phyloP scores from a whole-genome alignment of 2,888 invertebrate genomes.

The Lepidochitona cinerea region DNA sequence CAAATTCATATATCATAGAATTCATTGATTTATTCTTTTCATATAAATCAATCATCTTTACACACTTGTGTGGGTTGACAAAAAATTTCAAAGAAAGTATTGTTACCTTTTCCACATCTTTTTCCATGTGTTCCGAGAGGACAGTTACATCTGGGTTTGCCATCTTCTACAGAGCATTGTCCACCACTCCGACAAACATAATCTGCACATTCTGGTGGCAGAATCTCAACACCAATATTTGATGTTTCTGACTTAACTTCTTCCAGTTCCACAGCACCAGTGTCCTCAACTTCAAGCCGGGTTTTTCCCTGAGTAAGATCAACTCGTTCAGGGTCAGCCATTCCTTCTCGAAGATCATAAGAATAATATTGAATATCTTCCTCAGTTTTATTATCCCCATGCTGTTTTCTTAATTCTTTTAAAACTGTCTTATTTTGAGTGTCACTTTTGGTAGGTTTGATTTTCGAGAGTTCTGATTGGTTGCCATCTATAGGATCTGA shows the following conservation, averaged over 20 bases:
- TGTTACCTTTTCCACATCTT: conserved; percentile 85
- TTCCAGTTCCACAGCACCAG: background rate
- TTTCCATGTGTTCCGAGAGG: conserved; percentile 91
- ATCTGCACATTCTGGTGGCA: conserved; percentile 34
- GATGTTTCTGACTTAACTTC: background rate
- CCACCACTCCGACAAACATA: conserved; percentile 53
- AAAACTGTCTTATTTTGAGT: background rate
- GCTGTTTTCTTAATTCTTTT: too few species aligned
- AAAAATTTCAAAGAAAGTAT: too few species aligned
- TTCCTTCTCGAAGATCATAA: background rate
- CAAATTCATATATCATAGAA: too few species aligned
- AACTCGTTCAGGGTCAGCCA: background rate
- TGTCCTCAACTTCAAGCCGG: background rate
- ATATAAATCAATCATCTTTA: too few species aligned
- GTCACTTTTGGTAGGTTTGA: background rate
- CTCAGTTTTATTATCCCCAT: background rate
- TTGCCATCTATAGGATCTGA: background rate
- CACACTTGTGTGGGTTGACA: too few species aligned
- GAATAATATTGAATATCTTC: background rate
- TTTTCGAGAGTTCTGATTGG: background rate
- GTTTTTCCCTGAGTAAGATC: background rate
- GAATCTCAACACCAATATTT: conserved; percentile 2
- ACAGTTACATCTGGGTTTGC: conserved; percentile 79
- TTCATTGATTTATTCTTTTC: too few species aligned
- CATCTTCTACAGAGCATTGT: conserved; percentile 53